These are phyloP conservation scores for Malurus splendens DNA, from an alignment of 2,797 vertebrate genomes.

Conservation along the genomic window DNA sequence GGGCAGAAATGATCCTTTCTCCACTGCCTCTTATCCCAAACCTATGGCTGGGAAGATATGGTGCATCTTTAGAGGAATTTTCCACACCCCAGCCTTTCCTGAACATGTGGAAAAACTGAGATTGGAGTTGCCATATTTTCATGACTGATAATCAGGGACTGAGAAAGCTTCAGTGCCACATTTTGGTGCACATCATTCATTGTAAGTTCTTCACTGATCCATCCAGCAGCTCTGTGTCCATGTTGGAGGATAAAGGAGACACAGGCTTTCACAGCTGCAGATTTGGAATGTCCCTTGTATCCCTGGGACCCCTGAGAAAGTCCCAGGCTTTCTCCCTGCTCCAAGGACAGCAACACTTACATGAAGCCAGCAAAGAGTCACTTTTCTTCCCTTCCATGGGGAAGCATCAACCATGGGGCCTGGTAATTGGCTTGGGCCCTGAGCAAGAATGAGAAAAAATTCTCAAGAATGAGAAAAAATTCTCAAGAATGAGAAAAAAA, in stretches of 20 bases:
- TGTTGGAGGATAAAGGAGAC: background rate
- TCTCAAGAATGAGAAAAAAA: background rate
- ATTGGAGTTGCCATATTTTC: background rate
- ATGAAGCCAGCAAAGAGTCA: background rate
- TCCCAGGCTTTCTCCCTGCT: background rate
- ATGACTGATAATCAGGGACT: accelerated
- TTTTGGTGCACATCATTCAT: background rate
- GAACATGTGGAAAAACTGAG: background rate
- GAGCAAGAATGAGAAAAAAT: background rate
- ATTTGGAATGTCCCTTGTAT: background rate
- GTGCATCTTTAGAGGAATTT: background rate
- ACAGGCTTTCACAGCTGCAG: background rate
- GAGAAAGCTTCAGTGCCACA: background rate
- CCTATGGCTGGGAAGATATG: background rate
- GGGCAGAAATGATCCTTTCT: background rate
- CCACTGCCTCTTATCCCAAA: background rate
- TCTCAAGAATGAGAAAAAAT: background rate
- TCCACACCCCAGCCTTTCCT: background rate
- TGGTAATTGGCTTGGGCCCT: background rate
- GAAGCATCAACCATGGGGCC: accelerated
- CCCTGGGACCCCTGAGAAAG: background rate
- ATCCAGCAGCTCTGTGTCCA: accelerated
- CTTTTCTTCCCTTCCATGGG: background rate
- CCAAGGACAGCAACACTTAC: background rate
- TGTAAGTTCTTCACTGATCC: background rate